Percentiles rank a stretch among this genome's conserved stretches.
Evolutionary conservation across 1,140 invertebrate species (phyloP).

Genomic region (Tenebrio molitor): DNA sequence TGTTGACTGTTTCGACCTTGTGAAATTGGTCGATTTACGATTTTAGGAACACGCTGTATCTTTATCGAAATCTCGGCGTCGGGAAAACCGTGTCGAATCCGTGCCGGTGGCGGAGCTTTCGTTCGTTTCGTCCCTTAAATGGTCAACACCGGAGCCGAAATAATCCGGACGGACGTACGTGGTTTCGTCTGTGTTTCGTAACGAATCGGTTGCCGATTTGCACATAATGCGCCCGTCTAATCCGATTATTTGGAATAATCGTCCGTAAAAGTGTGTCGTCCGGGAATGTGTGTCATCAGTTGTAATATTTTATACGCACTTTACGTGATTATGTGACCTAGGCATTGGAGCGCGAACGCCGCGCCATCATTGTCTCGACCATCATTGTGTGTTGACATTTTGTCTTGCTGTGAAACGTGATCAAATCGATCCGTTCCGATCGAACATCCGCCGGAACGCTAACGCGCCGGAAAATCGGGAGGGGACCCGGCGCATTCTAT

Average conservation of each 20-base stretch:
- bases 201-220: conserved; percentile 22
- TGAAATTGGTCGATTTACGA: no score
- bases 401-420: conserved; percentile 10
- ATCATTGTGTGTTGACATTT: conserved; percentile 8
- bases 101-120: no score
- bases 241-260: conserved; percentile 29
- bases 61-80: no score
- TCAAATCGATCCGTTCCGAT: conserved; percentile 31
- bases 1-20: no score
- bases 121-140: conserved; percentile 27
- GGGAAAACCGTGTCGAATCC: no score
- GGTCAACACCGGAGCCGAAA: conserved; percentile 29
- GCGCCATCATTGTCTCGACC: conserved; percentile 26
- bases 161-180: conserved; percentile 11
- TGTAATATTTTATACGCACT: conserved; percentile 31
- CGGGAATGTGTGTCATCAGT: conserved; percentile 30
- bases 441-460: not conserved
- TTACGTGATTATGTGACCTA: conserved; percentile 35
- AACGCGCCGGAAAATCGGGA: not conserved
- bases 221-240: conserved; percentile 26
- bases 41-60: no score
- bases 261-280: conserved; percentile 29
- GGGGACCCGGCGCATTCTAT: not conserved
- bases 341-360: conserved; percentile 45
- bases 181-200: conserved; percentile 11